These are phyloP conservation scores for Pygoscelis adeliae DNA, from an alignment of 2,113 vertebrate genomes.

Conservation along the genomic window DNA sequence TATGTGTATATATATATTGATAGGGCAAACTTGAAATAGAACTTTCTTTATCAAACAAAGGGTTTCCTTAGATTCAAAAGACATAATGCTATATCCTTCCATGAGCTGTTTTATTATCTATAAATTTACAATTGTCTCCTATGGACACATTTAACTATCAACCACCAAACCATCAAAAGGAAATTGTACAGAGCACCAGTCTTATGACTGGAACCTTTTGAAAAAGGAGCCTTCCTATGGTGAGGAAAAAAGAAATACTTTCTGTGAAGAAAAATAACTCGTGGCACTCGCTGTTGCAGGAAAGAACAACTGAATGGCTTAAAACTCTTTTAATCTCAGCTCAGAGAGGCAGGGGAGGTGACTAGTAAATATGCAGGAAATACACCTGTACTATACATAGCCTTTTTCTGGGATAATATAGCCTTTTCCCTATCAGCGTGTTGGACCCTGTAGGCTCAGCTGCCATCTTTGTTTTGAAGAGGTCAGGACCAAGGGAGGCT, in stretches of 20 bases:
- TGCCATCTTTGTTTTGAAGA: not conserved
- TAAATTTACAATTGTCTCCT: not conserved
- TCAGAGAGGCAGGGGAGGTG: not conserved
- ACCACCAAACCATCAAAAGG: not conserved
- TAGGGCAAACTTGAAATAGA: not conserved
- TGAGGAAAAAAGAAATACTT: not conserved
- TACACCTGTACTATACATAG: not conserved
- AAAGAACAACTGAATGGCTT: not conserved
- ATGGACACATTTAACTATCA: not conserved
- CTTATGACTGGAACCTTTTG: not conserved
- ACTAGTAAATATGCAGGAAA: not conserved
- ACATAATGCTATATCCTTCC: not conserved
- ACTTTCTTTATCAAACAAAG: not conserved
- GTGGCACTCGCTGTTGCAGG: not conserved
- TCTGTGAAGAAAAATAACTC: not conserved
- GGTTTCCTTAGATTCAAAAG: not conserved
- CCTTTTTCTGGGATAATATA: not conserved
- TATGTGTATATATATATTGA: not conserved
- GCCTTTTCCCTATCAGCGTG: not conserved
- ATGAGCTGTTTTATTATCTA: not conserved
- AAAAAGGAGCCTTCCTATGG: not conserved
- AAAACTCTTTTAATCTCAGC: not conserved
- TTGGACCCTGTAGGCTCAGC: not conserved
- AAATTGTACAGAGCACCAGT: not conserved
- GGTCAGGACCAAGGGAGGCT: not conserved